phyloP scores from a whole-genome alignment of 2,797 vertebrate genomes.

The Erethizon dorsatum region DNA sequence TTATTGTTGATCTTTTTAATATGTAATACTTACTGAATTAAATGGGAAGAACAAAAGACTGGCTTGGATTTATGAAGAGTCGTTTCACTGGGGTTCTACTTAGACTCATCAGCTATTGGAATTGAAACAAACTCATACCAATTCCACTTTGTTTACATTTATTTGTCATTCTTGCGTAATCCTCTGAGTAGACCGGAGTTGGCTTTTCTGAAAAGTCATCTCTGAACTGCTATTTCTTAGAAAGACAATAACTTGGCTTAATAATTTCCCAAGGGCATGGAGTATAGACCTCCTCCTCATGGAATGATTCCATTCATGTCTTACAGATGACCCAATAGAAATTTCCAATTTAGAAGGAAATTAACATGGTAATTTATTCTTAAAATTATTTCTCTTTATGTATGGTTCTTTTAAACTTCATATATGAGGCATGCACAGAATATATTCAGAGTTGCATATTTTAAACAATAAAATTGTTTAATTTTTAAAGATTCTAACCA shows the following conservation, averaged over 20 bases:
- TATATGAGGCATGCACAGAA: neutral
- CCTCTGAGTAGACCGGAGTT: neutral
- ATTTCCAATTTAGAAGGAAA: constrained; percentile 51
- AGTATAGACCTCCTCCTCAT: constrained; percentile 50
- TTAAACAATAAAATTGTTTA: constrained; percentile 30
- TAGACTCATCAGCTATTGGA: neutral
- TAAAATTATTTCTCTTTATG: constrained; percentile 44
- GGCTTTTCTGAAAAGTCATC: constrained; percentile 44
- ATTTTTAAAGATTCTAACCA: constrained; percentile 46
- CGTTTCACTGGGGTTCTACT: neutral
- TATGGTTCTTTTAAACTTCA: constrained; percentile 4
- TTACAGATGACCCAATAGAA: constrained; percentile 5
- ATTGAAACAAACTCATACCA: constrained; percentile 3
- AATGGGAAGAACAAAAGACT: neutral
- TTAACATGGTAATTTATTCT: constrained; percentile 35
- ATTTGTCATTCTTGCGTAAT: constrained; percentile 67
- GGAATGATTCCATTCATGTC: neutral
- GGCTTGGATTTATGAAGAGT: constrained; percentile 11
- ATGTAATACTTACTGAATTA: constrained; percentile 34
- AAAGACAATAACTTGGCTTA: constrained; percentile 54
- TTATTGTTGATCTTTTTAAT: neutral
- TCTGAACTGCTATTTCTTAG: constrained; percentile 56
- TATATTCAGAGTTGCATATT: constrained; percentile 8
- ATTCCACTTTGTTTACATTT: constrained; percentile 57
- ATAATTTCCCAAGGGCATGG: constrained; percentile 47